These are phyloP conservation scores for Schizothorax lantsangensis DNA, from an alignment of 2,797 vertebrate genomes.

Conservation along the genomic window DNA sequence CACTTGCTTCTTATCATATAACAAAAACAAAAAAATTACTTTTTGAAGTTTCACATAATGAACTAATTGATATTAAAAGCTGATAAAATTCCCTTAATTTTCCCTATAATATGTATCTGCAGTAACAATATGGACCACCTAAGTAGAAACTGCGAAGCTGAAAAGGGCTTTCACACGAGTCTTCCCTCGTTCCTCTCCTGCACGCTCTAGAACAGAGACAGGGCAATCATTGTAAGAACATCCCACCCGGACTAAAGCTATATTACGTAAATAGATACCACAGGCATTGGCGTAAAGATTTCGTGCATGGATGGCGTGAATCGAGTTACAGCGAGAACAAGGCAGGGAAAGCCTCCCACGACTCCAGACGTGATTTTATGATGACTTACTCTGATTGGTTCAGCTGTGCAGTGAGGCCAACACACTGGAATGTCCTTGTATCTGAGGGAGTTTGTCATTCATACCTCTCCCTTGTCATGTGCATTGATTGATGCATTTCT, in stretches of 20 bases:
- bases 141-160: not conserved
- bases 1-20: not conserved
- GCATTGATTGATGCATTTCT: not conserved
- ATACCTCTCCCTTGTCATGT: conserved; percentile 7
- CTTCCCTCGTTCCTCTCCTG: not conserved
- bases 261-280: conserved; percentile 27
- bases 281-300: not conserved
- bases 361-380: not conserved
- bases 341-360: not conserved
- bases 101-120: not conserved
- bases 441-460: not conserved
- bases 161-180: conserved; percentile 1
- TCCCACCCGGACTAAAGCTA: not conserved
- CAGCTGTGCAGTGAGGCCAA: not conserved
- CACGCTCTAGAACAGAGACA: not conserved
- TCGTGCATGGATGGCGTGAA: not conserved
- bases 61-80: not conserved
- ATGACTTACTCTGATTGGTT: not conserved
- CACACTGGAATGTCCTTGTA: conserved; percentile 17
- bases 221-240: not conserved
- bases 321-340: not conserved
- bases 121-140: not conserved
- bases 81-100: not conserved
- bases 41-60: conserved; percentile 5
- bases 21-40: conserved; percentile 76